Evolutionary conservation across 1,140 invertebrate species (phyloP).

Genomic region (Anastatus disparis): DNA sequence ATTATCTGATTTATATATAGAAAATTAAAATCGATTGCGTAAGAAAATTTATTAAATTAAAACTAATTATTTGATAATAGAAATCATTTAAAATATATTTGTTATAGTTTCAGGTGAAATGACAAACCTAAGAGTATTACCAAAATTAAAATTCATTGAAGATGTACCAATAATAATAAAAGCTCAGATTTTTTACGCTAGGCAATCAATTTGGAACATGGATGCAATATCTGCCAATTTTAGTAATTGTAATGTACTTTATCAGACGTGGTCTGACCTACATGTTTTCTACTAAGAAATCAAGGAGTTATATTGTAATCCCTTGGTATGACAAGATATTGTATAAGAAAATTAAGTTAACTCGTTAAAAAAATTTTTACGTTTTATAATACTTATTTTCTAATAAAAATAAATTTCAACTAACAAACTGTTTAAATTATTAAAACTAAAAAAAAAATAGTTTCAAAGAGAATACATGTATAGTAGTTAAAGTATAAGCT

Average conservation of each 20-base stretch:
- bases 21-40: constrained; percentile 67
- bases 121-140: constrained; percentile 62
- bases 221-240: constrained; percentile 68
- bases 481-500: too few species aligned
- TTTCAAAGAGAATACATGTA: neutral
- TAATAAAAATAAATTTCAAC: neutral
- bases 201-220: constrained; percentile 69
- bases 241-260: constrained; percentile 60
- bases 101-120: constrained; percentile 70
- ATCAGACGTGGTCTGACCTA: constrained; percentile 48
- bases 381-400: neutral
- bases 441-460: neutral
- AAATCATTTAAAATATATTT: constrained; percentile 38
- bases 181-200: constrained; percentile 62
- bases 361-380: neutral
- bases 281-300: constrained; percentile 50
- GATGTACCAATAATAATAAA: constrained; percentile 57
- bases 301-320: constrained; percentile 55
- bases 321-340: constrained; percentile 62
- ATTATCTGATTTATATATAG: constrained; percentile 59
- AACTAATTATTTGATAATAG: neutral
- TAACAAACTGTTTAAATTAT: neutral
- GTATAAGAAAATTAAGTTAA: constrained; percentile 26
- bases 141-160: constrained; percentile 60
- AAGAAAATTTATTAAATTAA: constrained; percentile 45